Base-by-base conservation (phyloP, 2,113 vertebrate species). In the Dolichallabes microphthalmus region DNA sequence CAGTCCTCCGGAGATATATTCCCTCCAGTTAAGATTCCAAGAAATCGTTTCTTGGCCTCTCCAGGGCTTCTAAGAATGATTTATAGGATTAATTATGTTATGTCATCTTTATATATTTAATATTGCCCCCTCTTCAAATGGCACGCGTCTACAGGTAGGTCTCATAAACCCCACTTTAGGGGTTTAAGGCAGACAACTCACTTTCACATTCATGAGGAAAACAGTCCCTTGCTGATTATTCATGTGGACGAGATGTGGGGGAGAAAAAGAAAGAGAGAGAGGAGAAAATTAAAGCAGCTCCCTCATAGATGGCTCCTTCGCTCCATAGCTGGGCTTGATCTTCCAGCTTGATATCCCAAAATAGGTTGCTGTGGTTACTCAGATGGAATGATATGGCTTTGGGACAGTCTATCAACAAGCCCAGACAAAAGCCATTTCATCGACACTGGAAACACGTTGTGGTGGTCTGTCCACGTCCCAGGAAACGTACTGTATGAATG, bases 401-500 rank as follows among this genome's bases (percentile, higher is more conserved):
- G 4, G 77, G 73, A 69, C 69, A 75, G 82, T 80, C 87, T 86
- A 80, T 81, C 85, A 88, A 55, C 64, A 80, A 87, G 61, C 58
- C 82, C 73, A 17, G 63, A 86, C 85, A 86, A 87, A 66, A 81
- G 75, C 7, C 66, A 58, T n/a, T 58, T 60, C 78, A 79, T 84
- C 77, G 32, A 71, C 74, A 86, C 52, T 79, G 60, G 58, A 73
- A 79, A 71, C 73, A 66, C 27, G 68, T 83, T 27, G 2, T 19
- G 73, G 52, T 60, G 32, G 53, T 17, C 86, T 39, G 25, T 66
- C 74, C 69, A 71, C 50, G 76, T 82, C 84, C 86, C 90, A 89
- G 53, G 82, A 80, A 90, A 86, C 82, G 57, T 83, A 88, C 86
- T 84, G n/a, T n/a, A n/a, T n/a, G n/a, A 83, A 75, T 55, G 83